Base-by-base conservation (phyloP, 2,888 invertebrate genomes). In the Clivina fossor region DNA sequence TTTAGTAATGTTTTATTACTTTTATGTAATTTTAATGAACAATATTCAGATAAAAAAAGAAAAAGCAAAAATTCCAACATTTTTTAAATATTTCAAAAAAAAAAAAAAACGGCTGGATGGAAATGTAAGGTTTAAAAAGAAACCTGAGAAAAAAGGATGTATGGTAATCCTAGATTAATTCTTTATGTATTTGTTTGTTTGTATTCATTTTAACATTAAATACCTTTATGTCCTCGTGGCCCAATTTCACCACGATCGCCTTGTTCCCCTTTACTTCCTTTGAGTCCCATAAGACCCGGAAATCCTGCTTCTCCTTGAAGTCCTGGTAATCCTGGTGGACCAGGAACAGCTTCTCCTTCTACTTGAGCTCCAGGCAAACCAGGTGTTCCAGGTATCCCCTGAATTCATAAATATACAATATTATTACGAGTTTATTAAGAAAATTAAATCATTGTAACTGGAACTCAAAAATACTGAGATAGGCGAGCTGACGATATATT, bases 191-290 rank as follows among this genome's bases (percentile, higher is more conserved):
- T 28, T 28, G 11, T 1, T 2, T 15, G 11, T 44, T 28, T 26
- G 9, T 13, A 30, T 30, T 30, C 1, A 30, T 30, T 30, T 30
- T n/a, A 44, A 30, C 11, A 28, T 7, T 2, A 28, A 41, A n/a
- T 63, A 54, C 72, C 72, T 59, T 65, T 63, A 13, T 68, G 66
- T 41, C 74, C 74, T 44, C 68, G 63, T 2, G 58, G 61, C 4
- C 74, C 73, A 22, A 61, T 62, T 46, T 70, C 69, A 18, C 74
- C 71, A 4, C 62, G 61, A 38, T 64, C 64, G n/a, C 70, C 70
- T 28, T 58, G 56, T 19, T 63, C 61, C 11, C 66, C 66, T 57
- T 63, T 64, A 13, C 57, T 56, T 40, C 70, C 72, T 32, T 66
- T 68, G 4, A 56, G 58, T 37, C 68, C 70, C 33, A 65, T 63